Evolutionary conservation across 2,888 invertebrate species (phyloP), one percentile per base, ranked within the genome.

Genomic region (Parochlus steinenii): DNA sequence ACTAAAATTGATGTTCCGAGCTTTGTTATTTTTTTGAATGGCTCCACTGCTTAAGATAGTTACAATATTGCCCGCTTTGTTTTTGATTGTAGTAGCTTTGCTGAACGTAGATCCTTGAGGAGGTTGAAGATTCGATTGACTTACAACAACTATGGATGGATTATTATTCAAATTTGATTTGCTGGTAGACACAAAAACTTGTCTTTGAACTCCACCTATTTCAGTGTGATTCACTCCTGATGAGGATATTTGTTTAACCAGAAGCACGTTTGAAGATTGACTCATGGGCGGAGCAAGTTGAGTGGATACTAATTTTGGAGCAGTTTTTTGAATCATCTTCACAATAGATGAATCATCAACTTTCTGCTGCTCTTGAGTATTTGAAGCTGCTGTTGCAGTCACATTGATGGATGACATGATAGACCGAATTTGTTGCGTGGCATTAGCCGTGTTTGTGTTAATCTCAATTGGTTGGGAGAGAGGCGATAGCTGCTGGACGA

Each of bases 391-490:
- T 3, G 67, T 59, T 37, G 61, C 55, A 1, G 61, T 58, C 2
- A 56, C 44, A 19, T 56, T 52, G 11, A 60, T 56, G 43, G 65
- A 75, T 0, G 77, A 75, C 52, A 77, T 61, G 31, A 77, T 63
- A 5, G 70, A 70, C 22, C 74, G 59, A 29, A 75, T 49, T 46
- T 75, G 77, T 50, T 75, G 74, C 1, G 74, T 74, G 1, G 70
- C 75, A 47, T 74, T 77, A 0, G 71, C 74, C 58, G 77, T 73
- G 46, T 74, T 75, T 1, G 74, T 71, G 10, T 75, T 74, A 31
- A 77, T 55, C 49, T 78, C 76, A 2, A 73, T 68, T 1, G 77
- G 76, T 49, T 76, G 75, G 1, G 76, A 76, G 3, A 78, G 51
- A 1, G 77, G 77, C 1, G 77, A 77, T 16, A 77, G 53, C 48